These are phyloP conservation scores for Penelope pileata DNA, from an alignment of 2,113 vertebrate species.

Conservation along the genomic window DNA sequence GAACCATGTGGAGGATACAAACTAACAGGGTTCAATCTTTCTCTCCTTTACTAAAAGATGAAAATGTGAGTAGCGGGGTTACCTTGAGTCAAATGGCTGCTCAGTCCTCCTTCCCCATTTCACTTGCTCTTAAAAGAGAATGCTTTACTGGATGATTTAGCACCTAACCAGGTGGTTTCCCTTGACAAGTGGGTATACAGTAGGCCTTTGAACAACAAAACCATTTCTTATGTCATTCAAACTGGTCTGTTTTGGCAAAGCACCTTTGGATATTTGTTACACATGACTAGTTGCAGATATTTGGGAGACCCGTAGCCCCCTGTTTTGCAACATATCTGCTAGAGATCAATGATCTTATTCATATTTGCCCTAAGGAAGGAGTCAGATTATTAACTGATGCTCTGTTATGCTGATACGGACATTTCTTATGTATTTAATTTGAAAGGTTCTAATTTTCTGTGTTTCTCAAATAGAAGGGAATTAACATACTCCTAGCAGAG, in stretches of 20 bases:
- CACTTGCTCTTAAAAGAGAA: accelerated
- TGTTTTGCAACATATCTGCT: background rate
- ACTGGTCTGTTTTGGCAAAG: background rate
- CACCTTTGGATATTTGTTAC: background rate
- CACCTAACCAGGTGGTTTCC: background rate
- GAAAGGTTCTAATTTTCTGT: background rate
- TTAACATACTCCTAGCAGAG: background rate
- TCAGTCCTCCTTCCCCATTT: background rate
- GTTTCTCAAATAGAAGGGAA: background rate
- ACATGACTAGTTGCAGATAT: background rate
- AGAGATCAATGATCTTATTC: background rate
- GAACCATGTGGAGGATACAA: background rate
- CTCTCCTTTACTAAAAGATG: background rate
- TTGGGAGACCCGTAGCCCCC: background rate
- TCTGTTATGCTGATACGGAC: background rate
- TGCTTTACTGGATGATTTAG: background rate
- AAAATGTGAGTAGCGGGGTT: background rate
- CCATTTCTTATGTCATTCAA: background rate
- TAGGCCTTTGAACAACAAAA: background rate
- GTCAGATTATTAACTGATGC: background rate
- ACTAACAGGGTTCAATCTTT: background rate
- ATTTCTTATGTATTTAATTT: background rate
- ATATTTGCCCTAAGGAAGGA: background rate
- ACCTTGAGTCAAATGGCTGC: background rate
- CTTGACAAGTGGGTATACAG: background rate